A percentile compares a stretch with the other conserved stretches of the same genome.
Evolutionary conservation across 2,797 vertebrate genomes (phyloP).

Genomic region (Denticeps clupeoides): DNA sequence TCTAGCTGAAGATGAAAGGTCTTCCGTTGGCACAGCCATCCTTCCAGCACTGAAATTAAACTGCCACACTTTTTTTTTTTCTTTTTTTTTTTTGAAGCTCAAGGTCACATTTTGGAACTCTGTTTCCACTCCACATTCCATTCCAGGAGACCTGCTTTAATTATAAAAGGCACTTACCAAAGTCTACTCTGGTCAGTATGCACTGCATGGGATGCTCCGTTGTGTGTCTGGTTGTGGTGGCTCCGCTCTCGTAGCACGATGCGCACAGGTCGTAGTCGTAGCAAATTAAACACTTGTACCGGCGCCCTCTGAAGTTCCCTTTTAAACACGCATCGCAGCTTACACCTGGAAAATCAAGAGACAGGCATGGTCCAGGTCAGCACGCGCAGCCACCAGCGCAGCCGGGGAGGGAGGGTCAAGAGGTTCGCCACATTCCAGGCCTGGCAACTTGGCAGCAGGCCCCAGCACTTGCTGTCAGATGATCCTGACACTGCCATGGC

Average conservation of each 20-base stretch:
- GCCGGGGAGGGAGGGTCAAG: background rate
- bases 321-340: slow-evolving; percentile 99
- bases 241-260: slow-evolving; percentile 98
- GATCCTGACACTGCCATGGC: background rate
- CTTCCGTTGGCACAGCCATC: too few species aligned
- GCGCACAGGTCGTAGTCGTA: slow-evolving; percentile 99
- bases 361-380: background rate
- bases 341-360: slow-evolving; percentile 72
- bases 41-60: too few species aligned
- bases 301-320: slow-evolving; percentile 94
- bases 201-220: slow-evolving; percentile 99
- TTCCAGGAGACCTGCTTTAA: too few species aligned
- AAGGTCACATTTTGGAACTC: too few species aligned
- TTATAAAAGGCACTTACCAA: slow-evolving; percentile 92
- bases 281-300: slow-evolving; percentile 99
- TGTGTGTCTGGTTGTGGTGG: slow-evolving; percentile 93
- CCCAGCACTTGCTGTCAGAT: slow-evolving; percentile 1
- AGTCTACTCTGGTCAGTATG: slow-evolving; percentile 99
- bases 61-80: too few species aligned
- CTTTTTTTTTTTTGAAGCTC: too few species aligned
- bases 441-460: slow-evolving; percentile 1
- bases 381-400: background rate
- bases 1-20: too few species aligned
- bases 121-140: too few species aligned
- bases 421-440: slow-evolving; percentile 2